Base-by-base conservation (phyloP, 2,888 invertebrate genomes). In the Biston stratarius region DNA sequence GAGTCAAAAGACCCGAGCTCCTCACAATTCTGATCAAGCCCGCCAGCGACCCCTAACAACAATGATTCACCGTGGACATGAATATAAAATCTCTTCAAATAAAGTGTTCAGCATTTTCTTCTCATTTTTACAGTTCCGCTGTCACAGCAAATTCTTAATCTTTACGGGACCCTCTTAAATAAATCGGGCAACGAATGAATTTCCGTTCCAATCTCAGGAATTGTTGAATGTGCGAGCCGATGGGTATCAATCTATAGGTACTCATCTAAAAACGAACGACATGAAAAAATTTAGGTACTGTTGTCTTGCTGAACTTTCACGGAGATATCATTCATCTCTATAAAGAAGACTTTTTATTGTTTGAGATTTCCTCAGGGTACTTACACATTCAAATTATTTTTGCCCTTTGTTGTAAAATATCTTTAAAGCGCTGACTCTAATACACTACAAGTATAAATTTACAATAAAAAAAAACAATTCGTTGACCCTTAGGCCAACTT, bases 111-210 rank as follows among this genome's bases (percentile, higher is more conserved):
- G 61, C 58, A 44, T 64, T 69, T 64, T 61, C 44, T 68, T 66
- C 68, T 72, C 67, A 72, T 72, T 72, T 71, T 64, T 66, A 69
- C 67, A 62, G 61, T 60, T 67, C 66, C 67, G 62, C 70, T 73
- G 70, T 74, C 73, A 60, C 62, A 68, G 74, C 74, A 73, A 73
- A 75, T 73, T 75, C 74, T 75, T 75, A 75, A 73, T 75, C 74
- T 75, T 75, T 75, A 75, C 73, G 70, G 71, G 73, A 68, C 72
- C 74, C 74, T 75, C 73, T 75, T 71, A 75, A 75, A 75, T 75
- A 75, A 75, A 75, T 75, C 73, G 73, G 72, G 58, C 64, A 69
- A 70, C 72, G 73, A 71, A 74, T 73, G 74, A 74, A 74, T 68
- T 69, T 69, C 67, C 67, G 64, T 64, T 72, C 61, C 72, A 71